Evolutionary conservation across 1,140 invertebrate species (phyloP), one percentile per base, ranked within the genome.

Genomic region (Rhyacophila brunnea): DNA sequence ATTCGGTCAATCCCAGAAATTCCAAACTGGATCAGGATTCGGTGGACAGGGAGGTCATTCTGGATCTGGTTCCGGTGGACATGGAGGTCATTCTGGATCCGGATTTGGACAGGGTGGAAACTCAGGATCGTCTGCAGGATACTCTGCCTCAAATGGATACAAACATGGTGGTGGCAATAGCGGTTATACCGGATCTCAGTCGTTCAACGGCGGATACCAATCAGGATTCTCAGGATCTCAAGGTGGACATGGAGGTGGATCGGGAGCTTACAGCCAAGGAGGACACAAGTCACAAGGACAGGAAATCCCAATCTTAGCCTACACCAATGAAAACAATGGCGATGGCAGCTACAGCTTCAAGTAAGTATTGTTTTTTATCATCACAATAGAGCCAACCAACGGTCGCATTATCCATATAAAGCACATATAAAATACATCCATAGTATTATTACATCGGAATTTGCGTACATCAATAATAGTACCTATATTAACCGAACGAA

Each of bases 321-420:
- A 57, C 52, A 65, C 60, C 43, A 68, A 67, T 35, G 70, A 73
- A 43, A 70, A 72, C 50, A 67, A 66, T 40, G 71, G 68, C n/a
- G 70, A 73, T 62, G 72, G 72, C 43, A 67, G 58, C 42, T 74
- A 71, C 57, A 54, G 42, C 28, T 71, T 66, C 63, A 67, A 63
- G 67, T 71, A 61, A 66, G 28, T 49, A 44, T n/a, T n/a, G n/a
- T n/a, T n/a, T n/a, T n/a, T n/a, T n/a, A n/a, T n/a, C n/a, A n/a
- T n/a, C n/a, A n/a, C n/a, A n/a, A n/a, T n/a, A n/a, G n/a, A n/a
- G n/a, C n/a, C n/a, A n/a, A n/a, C n/a, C n/a, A n/a, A n/a, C n/a
- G n/a, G n/a, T n/a, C n/a, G n/a, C n/a, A n/a, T n/a, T n/a, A n/a
- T n/a, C n/a, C n/a, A n/a, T n/a, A n/a, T n/a, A n/a, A n/a, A n/a